phyloP scores from a whole-genome alignment of 37 sponge, comb jelly and placozoan genomes.

The Bolinopsis microptera region DNA sequence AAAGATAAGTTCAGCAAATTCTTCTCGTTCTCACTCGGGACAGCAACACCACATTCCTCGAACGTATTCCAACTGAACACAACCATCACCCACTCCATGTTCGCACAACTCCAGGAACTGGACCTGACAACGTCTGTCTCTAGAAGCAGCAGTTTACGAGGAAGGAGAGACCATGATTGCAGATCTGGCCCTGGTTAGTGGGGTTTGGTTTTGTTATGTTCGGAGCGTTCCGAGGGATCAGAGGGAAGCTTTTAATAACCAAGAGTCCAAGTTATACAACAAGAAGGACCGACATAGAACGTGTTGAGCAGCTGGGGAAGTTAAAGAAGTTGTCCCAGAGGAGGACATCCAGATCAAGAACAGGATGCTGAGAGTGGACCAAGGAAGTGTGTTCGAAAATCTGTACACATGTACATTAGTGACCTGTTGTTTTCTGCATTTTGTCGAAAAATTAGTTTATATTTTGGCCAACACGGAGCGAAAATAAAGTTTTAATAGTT shows the following conservation, averaged over 20 bases:
- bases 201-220: slow-evolving; percentile 44
- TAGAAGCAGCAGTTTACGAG: not conserved
- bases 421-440: no score
- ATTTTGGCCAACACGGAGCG: no score
- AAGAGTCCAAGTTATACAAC: not conserved
- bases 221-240: not conserved
- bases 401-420: no score
- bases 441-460: no score
- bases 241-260: not conserved
- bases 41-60: not conserved
- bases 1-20: not conserved
- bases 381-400: no score
- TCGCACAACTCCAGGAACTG: not conserved
- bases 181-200: slow-evolving; percentile 50
- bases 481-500: no score
- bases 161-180: not conserved
- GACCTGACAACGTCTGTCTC: not conserved
- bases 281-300: not conserved
- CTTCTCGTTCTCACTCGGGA: not conserved
- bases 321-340: not conserved
- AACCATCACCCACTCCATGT: not conserved
- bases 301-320: not conserved
- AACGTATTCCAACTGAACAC: not conserved
- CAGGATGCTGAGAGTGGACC: no score
- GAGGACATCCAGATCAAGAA: no score